Base-by-base conservation (phyloP, 2,888 invertebrate species). In the Mellilla xanthometata region DNA sequence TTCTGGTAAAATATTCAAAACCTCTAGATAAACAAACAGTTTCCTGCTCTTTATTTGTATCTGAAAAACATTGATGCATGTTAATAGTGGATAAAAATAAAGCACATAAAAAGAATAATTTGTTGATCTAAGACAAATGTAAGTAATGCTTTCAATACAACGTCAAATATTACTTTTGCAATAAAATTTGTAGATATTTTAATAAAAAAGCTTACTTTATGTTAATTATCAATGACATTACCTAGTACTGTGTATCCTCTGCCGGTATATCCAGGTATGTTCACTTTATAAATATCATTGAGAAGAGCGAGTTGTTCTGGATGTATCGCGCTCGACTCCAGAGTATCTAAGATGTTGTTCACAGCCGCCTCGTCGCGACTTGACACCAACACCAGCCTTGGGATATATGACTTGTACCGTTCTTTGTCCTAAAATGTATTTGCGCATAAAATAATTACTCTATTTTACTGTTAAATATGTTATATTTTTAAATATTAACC, bases 201-300 rank as follows among this genome's bases (percentile, higher is more conserved):
- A n/a, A n/a, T n/a, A n/a, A n/a, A n/a, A n/a, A n/a, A n/a, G n/a
- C n/a, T n/a, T n/a, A n/a, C n/a, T n/a, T n/a, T n/a, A n/a, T n/a
- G 15, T 15, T 26, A 41, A 30, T 12, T 15, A 15, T 15, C 2
- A 15, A 10, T 6, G 29, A 30, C 58, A n/a, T 51, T 55, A 76
- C 78, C 67, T 6, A 86, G 56, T 27, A 94, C 68, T n/a, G 91
- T 76, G 62, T 89, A 94, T 0, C 94, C 94, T 55, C 94, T 81
- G 66, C 91, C 93, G 3, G 93, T 89, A 68, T 94, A 93, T 0
- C 92, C 91, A 43, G 80, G 64, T 32, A 91, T 81, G 3, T 83
- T 73, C 34, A 68, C 75, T 1, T 81, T 68, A 52, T 88, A 88
- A 1, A 90, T 71, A 30, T 81, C 80, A 49, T 91, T 88, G 1